Percentiles rank a stretch among this genome's conserved stretches.
phyloP scores from a whole-genome alignment of 1,140 invertebrate species.

The Phenacoccus solenopsis region DNA sequence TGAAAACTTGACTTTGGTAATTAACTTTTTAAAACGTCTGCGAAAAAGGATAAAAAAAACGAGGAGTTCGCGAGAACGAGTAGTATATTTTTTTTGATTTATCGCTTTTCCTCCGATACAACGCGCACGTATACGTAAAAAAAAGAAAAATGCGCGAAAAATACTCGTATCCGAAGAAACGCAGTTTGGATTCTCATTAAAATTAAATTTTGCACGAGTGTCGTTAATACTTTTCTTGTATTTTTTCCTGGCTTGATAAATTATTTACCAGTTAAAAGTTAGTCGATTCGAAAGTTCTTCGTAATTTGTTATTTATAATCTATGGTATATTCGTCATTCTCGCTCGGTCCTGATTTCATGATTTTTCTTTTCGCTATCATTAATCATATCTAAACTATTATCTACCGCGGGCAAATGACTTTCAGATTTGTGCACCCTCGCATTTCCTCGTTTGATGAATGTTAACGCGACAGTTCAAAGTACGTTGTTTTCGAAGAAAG shows the following conservation, averaged over 20 bases:
- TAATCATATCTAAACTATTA: slow-evolving; percentile 6
- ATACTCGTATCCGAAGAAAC: too few relatives aligned
- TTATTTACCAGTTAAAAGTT: slow-evolving; percentile 9
- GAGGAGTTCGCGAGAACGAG: background rate
- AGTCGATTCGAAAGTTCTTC: background rate
- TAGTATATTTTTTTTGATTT: background rate
- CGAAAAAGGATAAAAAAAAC: too few relatives aligned
- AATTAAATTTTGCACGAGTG: background rate
- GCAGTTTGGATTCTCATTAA: slow-evolving; percentile 7
- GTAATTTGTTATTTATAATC: slow-evolving; percentile 14
- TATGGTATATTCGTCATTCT: background rate
- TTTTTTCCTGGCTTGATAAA: slow-evolving; percentile 4
- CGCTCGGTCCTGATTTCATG: background rate
- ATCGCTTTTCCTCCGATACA: background rate
- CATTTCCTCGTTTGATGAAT: too few relatives aligned
- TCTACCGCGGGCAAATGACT: slow-evolving; percentile 6
- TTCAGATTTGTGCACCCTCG: background rate
- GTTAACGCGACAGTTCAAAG: too few relatives aligned
- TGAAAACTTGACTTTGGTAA: too few relatives aligned
- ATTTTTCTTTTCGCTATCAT: background rate
- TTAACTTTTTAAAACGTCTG: too few relatives aligned
- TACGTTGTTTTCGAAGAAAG: too few relatives aligned
- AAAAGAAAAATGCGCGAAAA: too few relatives aligned
- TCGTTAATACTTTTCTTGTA: background rate
- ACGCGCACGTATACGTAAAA: background rate